Evolutionary conservation across 2,888 invertebrate genomes (phyloP).

Genomic region (Mantis religiosa): DNA sequence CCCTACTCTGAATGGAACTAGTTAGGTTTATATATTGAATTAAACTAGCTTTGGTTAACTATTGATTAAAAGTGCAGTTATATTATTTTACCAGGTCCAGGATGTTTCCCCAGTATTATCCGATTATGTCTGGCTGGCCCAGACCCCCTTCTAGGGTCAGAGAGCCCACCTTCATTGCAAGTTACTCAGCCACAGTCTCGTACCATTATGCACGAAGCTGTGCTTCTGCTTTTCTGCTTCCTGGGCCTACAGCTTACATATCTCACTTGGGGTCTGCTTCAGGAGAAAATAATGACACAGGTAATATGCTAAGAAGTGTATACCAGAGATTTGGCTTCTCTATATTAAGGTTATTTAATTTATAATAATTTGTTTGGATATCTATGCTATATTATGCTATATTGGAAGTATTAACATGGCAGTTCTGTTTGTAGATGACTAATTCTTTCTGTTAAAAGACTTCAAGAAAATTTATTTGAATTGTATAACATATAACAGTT

Average conservation of each 20-base stretch:
- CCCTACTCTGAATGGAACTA: no score
- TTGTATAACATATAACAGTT: no score
- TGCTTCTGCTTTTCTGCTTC: slow-evolving; percentile 72
- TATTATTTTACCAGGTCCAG: slow-evolving; percentile 31
- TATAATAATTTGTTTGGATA: no score
- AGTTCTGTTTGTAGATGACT: no score
- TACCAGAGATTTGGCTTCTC: no score
- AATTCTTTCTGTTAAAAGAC: no score
- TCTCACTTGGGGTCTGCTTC: slow-evolving; percentile 92
- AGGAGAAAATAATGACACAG: slow-evolving; percentile 97
- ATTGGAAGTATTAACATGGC: no score
- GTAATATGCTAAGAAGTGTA: slow-evolving; percentile 40
- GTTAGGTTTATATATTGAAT: no score
- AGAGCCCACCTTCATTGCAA: neutral
- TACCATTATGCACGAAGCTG: slow-evolving; percentile 55
- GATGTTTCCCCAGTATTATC: slow-evolving; percentile 46
- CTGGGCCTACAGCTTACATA: slow-evolving; percentile 85
- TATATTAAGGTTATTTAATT: no score
- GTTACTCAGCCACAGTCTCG: slow-evolving; percentile 39
- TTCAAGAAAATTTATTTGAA: no score
- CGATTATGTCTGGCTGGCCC: slow-evolving; percentile 53
- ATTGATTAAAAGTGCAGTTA: neutral
- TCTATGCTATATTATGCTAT: no score
- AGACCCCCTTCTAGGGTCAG: slow-evolving; percentile 25
- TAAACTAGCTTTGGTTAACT: no score